Percentiles rank a stretch among this genome's conserved stretches.
Conservation (phyloP, 2,113 vertebrate species). For the Synchiropus splendidus region DNA sequence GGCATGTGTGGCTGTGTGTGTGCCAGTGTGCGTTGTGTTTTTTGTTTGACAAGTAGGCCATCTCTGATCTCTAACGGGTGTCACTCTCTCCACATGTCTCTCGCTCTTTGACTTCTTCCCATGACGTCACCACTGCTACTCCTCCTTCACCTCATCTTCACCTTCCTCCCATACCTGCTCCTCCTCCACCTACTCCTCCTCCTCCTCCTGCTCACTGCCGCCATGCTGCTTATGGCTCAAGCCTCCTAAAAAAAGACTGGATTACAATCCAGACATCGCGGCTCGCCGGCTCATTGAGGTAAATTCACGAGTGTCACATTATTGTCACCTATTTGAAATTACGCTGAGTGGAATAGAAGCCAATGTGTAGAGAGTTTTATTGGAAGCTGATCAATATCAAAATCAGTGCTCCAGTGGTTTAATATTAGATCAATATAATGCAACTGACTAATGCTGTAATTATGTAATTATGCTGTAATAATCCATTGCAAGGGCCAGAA, state of each 20-base stretch:
- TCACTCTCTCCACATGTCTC: constrained; percentile 84
- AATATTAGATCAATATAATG: too few relatives aligned
- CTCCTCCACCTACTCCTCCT: constrained; percentile 51
- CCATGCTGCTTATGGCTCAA: constrained; percentile 69
- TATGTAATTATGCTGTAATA: too few relatives aligned
- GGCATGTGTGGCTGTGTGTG: not conserved
- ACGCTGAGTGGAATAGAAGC: too few relatives aligned
- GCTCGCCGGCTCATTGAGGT: constrained; percentile 85
- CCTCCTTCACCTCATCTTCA: constrained; percentile 86
- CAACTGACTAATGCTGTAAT: too few relatives aligned
- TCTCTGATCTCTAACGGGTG: constrained; percentile 75
- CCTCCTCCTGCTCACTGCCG: constrained; percentile 81
- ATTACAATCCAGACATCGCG: constrained; percentile 94
- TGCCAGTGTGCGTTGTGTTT: constrained; percentile 11
- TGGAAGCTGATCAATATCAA: too few relatives aligned
- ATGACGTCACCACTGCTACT: constrained; percentile 82
- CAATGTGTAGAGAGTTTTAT: too few relatives aligned
- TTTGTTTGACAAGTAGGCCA: constrained; percentile 23
- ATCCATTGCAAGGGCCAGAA: too few relatives aligned
- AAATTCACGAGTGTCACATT: too few relatives aligned
- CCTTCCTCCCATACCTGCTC: constrained; percentile 71
- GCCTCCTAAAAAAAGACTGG: constrained; percentile 99
- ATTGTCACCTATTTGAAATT: too few relatives aligned
- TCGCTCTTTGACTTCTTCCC: constrained; percentile 58
- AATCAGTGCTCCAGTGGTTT: too few relatives aligned